Base-by-base conservation (phyloP, 2,888 invertebrate genomes). In the Sphaeridia pumilis region DNA sequence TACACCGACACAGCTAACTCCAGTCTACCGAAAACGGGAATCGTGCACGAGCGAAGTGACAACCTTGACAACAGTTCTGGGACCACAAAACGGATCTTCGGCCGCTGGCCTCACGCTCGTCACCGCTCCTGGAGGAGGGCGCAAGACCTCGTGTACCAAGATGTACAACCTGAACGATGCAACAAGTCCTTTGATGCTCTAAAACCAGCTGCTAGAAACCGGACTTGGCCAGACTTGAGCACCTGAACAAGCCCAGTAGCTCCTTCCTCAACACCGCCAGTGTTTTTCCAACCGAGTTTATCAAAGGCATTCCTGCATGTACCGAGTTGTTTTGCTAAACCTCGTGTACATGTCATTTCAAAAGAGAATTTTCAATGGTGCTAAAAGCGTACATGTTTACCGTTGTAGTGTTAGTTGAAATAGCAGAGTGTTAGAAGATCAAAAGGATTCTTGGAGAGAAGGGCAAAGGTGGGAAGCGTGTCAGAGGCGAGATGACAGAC, bases 41-140 rank as follows among this genome's bases (percentile, higher is more conserved):
- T 85, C 85, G 3, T 81, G 83, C 58, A 80, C 83, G 20, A 84
- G 84, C 51, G 85, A 86, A 71, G 78, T 82, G 51, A 60, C 60
- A 35, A 85, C 85, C 35, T 84, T 85, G 53, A 85, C 85, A n/a
- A 50, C 22, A 5, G n/a, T 50, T 3, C 26, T 27, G 3, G 49
- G 41, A 4, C 7, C 7, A 2, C 12, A 14, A 12, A 46, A 35
- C 31, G 48, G 48, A n/a, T 27, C 20, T 35, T n/a, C 24, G 4
- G 44, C n/a, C n/a, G n/a, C n/a, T n/a, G n/a, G 26, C 17, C 53
- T 42, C 22, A 51, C 53, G 4, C 20, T 53, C 31, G 28, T 41
- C 14, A 24, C 42, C 28, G 41, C 49, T 2, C 22, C 31, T 2
- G 21, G 25, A 3, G 25, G 22, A 2, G 7, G 49, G 7, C 2